Evolutionary conservation across 2,888 invertebrate genomes (phyloP), one percentile per base, ranked within the genome.

Genomic region (Lasioglossum malachurum): DNA sequence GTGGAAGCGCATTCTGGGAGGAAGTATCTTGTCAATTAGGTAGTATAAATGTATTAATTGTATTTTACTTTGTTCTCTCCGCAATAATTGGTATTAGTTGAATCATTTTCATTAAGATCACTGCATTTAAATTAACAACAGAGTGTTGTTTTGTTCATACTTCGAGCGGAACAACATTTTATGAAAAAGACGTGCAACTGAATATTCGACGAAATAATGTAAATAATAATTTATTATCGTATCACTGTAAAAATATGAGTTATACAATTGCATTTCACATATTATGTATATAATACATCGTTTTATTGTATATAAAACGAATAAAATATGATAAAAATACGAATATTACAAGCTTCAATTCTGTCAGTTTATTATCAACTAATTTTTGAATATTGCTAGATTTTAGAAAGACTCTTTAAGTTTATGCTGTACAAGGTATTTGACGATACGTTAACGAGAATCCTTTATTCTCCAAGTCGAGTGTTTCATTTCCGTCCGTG

Each of bases 391-490:
- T 71, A 41, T 38, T n/a, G 4, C 3, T 71, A 71, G 14, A 41
- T 71, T 12, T 60, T 75, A 77, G 75, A 69, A 80, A 27, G n/a
- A 78, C 44, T 44, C 41, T 19, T 10, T 75, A 27, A 57, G 69
- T 78, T 89, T 87, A 93, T 72, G 93, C 88, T 16, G 93, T 90
- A 92, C 98, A 98, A 5, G 97, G 96, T 79, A 96, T 93, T 95
- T 98, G 97, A 69, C 97, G 96, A 94, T 97, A 98, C 7, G 96
- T 94, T 23, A 98, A 95, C 14, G 97, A 96, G 95, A 98, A 98
- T 27, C 98, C 98, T 86, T 97, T 95, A 95, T 98, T 98, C 46
- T 97, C 97, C 83, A 97, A 96, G 92, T 98, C 98, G 1, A 95
- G 95, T 4, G 83, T 44, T 94, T 97, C 97, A 19, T 88, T 86